These are phyloP conservation scores for Melopsittacus undulatus DNA, from an alignment of 2,797 vertebrate genomes.

Conservation along the genomic window DNA sequence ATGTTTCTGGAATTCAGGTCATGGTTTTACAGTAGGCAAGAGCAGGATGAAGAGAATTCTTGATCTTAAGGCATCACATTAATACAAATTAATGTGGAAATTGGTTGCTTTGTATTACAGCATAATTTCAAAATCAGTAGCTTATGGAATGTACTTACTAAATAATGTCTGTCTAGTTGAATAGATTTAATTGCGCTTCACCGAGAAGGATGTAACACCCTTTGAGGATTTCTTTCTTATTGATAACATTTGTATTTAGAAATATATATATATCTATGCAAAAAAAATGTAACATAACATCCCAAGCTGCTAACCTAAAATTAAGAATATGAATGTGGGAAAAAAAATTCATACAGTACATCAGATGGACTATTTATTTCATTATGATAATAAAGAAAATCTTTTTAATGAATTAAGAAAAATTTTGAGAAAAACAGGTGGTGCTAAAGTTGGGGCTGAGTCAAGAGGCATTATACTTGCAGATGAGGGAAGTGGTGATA, in stretches of 20 bases:
- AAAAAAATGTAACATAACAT: background rate
- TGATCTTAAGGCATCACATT: slow-evolving; percentile 36
- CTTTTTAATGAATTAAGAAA: slow-evolving; percentile 32
- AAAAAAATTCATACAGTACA: background rate
- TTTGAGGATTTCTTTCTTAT: slow-evolving; percentile 39
- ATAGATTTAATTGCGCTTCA: slow-evolving; percentile 15
- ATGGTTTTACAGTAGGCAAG: background rate
- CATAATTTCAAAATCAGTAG: slow-evolving; percentile 28
- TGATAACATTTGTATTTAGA: slow-evolving; percentile 21
- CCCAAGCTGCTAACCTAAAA: slow-evolving; percentile 8
- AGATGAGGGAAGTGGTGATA: background rate
- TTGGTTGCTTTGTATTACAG: slow-evolving; percentile 45
- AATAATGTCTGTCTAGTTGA: slow-evolving; percentile 1
- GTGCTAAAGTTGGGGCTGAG: background rate
- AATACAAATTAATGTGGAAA: slow-evolving; percentile 60
- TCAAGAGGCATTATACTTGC: slow-evolving; percentile 15
- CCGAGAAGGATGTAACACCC: background rate
- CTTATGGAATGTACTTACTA: slow-evolving; percentile 21
- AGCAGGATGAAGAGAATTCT: slow-evolving; percentile 21
- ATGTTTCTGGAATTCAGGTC: slow-evolving; percentile 23
- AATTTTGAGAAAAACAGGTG: slow-evolving; percentile 21
- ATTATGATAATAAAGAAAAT: background rate
- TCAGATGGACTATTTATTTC: slow-evolving; percentile 18
- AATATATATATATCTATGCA: background rate
- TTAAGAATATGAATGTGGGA: background rate